A percentile compares a stretch with the other conserved stretches of the same genome.
phyloP scores from a whole-genome alignment of 2,797 vertebrate genomes.

The Tolypeutes matacus region DNA sequence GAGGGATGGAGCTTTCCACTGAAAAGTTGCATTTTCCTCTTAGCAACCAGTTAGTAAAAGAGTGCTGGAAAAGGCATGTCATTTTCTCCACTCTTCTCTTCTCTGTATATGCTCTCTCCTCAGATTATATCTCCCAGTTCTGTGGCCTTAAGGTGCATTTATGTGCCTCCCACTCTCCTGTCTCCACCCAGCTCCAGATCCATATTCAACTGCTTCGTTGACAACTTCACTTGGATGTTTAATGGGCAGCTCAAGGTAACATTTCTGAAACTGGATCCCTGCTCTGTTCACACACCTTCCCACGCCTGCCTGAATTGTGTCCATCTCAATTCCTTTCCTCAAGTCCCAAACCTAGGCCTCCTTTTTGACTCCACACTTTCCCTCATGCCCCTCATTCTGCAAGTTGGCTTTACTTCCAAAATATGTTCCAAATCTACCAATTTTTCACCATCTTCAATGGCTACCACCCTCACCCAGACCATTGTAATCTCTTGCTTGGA shows the following conservation, averaged over 20 bases:
- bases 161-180: background rate
- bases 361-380: background rate
- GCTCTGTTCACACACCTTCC: background rate
- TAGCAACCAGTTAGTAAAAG: too few relatives aligned
- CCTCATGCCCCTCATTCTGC: background rate
- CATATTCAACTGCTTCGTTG: background rate
- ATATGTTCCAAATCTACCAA: background rate
- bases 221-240: background rate
- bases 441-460: background rate
- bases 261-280: background rate
- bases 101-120: too few relatives aligned
- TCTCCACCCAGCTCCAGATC: background rate
- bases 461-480: background rate
- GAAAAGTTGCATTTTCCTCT: too few relatives aligned
- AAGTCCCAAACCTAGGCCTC: background rate
- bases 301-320: too few relatives aligned
- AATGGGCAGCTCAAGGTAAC: background rate
- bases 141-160: too few relatives aligned
- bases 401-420: background rate
- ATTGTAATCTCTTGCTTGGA: background rate
- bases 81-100: too few relatives aligned
- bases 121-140: too few relatives aligned
- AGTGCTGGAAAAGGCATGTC: too few relatives aligned
- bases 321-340: background rate
- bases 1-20: too few relatives aligned